Base-by-base conservation (phyloP, 1,140 invertebrate genomes). In the Penaeus japonicus region DNA sequence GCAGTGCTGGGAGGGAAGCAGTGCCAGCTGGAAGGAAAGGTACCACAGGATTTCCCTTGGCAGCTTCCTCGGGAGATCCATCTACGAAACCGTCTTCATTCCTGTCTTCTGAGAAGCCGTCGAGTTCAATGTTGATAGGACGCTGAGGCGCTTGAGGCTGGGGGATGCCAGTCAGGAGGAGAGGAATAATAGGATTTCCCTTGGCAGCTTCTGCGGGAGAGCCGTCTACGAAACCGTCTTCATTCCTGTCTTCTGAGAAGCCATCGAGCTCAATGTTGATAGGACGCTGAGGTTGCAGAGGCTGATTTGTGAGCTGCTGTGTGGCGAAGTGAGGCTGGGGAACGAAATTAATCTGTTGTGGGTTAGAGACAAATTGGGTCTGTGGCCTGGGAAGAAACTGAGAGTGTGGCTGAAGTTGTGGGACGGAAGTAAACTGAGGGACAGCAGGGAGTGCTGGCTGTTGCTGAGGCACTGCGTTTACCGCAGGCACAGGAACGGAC, bases 401-500 rank as follows among this genome's bases (percentile, higher is more conserved):
- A 17, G 27, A 77, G 35, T 32, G 15, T 17, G 18, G n/a, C 12
- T 15, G 35, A 77, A 15, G 15, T 32, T 32, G 65, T 62, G 84
- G 84, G 73, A 54, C 78, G n/a, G 53, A 24, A 78, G 55, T 22
- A 54, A 39, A 39, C 84, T 65, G n/a, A 32, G 73, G 73, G 17
- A 15, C 27, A 5, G 7, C 17, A 27, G 73, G 39, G 85, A 77
- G 85, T 91, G 92, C 57, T 92, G 91, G 4, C 73, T 27, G n/a
- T 22, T 10, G 73, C 39, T 77, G 47, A 10, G 30, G 87, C 75
- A 85, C 20, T 62, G 70, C 18, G 22, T 78, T 39, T 15, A 84
- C 24, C n/a, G 78, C 53, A n/a, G 84, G 80, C 79, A 59, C 84
- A 62, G 77, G 53, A 15, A 85, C 35, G 2, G 70, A 53, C n/a